Evolutionary conservation across 2,888 invertebrate species (phyloP).

Genomic region (Apotomis betuletana): DNA sequence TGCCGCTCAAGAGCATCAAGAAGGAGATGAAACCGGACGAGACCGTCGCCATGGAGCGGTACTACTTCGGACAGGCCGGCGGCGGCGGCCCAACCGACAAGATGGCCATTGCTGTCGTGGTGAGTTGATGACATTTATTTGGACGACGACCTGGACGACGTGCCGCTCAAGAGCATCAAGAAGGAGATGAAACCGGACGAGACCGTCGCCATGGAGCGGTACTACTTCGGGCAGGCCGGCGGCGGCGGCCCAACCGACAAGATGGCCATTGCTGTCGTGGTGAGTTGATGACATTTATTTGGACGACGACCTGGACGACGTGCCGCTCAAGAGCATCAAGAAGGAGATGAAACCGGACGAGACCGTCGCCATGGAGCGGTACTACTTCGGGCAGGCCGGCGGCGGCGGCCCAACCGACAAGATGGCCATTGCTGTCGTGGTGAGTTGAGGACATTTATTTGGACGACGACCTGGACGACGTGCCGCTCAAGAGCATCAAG

Average conservation of each 20-base stretch:
- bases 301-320: slow-evolving; percentile 69
- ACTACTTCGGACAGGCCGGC: slow-evolving; percentile 85
- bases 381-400: too few species aligned
- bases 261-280: slow-evolving; percentile 72
- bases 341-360: slow-evolving; percentile 72
- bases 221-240: slow-evolving; percentile 85
- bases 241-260: slow-evolving; percentile 54
- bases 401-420: too few species aligned
- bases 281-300: slow-evolving; percentile 46
- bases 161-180: slow-evolving; percentile 73
- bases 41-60: slow-evolving; percentile 84
- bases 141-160: slow-evolving; percentile 69
- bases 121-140: slow-evolving; percentile 46
- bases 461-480: slow-evolving; percentile 70
- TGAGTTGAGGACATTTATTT: too few species aligned
- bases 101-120: slow-evolving; percentile 72
- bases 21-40: slow-evolving; percentile 72
- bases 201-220: slow-evolving; percentile 84
- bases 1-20: slow-evolving; percentile 73
- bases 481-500: slow-evolving; percentile 73
- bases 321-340: slow-evolving; percentile 73
- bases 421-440: too few species aligned
- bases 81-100: slow-evolving; percentile 54
- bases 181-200: slow-evolving; percentile 72
- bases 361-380: slow-evolving; percentile 84